Conservation (phyloP, 37 sponge, comb jelly and placozoan species). For the Beroe forskalii region DNA sequence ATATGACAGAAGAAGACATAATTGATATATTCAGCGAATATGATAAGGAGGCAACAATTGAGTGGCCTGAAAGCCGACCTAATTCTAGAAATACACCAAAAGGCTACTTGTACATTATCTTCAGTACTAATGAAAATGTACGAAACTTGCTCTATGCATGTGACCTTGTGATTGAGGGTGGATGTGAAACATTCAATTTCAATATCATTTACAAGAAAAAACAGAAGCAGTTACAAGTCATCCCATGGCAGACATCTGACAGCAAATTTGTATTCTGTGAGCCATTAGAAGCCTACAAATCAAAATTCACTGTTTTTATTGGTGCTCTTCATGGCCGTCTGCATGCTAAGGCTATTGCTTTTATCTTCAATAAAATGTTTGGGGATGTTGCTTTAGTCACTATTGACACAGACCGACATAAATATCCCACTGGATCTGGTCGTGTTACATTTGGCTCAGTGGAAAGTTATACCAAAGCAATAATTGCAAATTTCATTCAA, state of each 20-base stretch:
- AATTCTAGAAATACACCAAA: slow-evolving; percentile 27
- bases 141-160: slow-evolving; percentile 32
- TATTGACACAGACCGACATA: slow-evolving; percentile 58
- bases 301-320: slow-evolving; percentile 58
- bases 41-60: slow-evolving; percentile 22
- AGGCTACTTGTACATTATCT: slow-evolving; percentile 47
- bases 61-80: slow-evolving; percentile 63
- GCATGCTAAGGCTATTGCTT: slow-evolving; percentile 49
- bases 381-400: slow-evolving; percentile 8
- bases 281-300: not conserved
- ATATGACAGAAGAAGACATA: slow-evolving; percentile 58
- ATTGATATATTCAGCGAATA: slow-evolving; percentile 9
- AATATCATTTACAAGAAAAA: slow-evolving; percentile 39
- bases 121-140: slow-evolving; percentile 54
- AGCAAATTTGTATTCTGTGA: slow-evolving; percentile 7
- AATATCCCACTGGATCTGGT: slow-evolving; percentile 62
- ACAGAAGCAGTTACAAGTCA: slow-evolving; percentile 47
- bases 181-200: slow-evolving; percentile 63
- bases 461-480: slow-evolving; percentile 45
- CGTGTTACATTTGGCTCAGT: not conserved
- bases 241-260: slow-evolving; percentile 62
- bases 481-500: slow-evolving; percentile 40
- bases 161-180: slow-evolving; percentile 33
- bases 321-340: slow-evolving; percentile 63
- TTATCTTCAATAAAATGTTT: slow-evolving; percentile 60